Evolutionary conservation across 2,888 invertebrate species (phyloP).

Genomic region (Cryptus viduatorius): DNA sequence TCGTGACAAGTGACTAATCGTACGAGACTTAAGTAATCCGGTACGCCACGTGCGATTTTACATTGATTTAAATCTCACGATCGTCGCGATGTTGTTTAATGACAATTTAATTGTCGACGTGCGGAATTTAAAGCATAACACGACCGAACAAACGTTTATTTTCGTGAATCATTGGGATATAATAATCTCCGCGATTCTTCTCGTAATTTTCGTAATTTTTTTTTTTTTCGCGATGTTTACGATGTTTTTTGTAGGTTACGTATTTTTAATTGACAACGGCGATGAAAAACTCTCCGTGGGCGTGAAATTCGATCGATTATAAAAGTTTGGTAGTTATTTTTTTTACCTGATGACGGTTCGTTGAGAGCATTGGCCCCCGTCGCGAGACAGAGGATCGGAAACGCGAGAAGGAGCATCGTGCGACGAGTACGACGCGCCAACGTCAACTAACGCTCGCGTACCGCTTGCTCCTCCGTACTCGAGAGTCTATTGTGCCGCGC

Average conservation of each 20-base stretch:
- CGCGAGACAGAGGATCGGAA: slow-evolving; percentile 80
- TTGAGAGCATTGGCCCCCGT: slow-evolving; percentile 81
- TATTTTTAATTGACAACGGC: background rate
- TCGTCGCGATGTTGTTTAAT: slow-evolving; percentile 4
- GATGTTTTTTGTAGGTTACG: background rate
- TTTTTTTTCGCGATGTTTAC: background rate
- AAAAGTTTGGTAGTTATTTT: background rate
- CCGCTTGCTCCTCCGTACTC: slow-evolving; percentile 61
- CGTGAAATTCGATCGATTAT: background rate
- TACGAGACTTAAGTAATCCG: slow-evolving; percentile 60
- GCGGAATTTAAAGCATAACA: too few species aligned
- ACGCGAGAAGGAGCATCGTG: slow-evolving; percentile 78
- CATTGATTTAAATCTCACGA: slow-evolving; percentile 32
- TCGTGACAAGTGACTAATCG: slow-evolving; percentile 69
- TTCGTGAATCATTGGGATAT: background rate
- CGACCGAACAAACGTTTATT: too few species aligned
- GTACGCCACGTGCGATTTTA: slow-evolving; percentile 58
- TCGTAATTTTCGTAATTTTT: background rate
- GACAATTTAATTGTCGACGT: background rate
- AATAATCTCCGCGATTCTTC: background rate
- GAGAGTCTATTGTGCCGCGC: slow-evolving; percentile 45
- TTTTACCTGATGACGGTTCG: slow-evolving; percentile 82
- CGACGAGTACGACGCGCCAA: slow-evolving; percentile 82
- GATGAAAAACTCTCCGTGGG: background rate
- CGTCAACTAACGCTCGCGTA: slow-evolving; percentile 79